Evolutionary conservation across 2,113 vertebrate genomes (phyloP).

Genomic region (Marmota monax): DNA sequence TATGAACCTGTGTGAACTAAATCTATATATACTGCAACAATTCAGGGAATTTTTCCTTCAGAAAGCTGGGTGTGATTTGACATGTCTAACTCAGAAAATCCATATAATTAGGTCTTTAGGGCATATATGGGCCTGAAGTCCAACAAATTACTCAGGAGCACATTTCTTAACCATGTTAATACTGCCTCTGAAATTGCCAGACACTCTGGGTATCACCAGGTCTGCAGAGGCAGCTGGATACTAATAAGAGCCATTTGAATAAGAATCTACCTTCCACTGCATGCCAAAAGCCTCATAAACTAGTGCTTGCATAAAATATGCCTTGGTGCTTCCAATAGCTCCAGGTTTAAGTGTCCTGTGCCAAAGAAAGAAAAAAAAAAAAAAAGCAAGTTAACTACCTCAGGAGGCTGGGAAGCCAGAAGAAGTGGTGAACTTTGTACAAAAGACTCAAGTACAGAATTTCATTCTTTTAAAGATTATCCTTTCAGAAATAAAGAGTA

Average conservation of each 20-base stretch:
- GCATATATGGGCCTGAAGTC: not conserved
- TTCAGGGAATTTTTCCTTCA: not conserved
- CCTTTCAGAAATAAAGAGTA: not conserved
- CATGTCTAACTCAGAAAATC: constrained; percentile 34
- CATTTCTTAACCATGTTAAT: constrained; percentile 55
- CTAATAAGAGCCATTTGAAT: constrained; percentile 45
- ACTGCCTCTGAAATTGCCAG: not conserved
- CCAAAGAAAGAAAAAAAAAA: not conserved
- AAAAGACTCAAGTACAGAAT: constrained; percentile 9
- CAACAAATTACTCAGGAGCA: constrained; percentile 49
- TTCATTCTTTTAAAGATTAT: constrained; percentile 33
- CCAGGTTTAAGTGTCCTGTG: constrained; percentile 27
- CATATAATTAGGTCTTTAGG: constrained; percentile 46
- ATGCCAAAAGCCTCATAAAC: constrained; percentile 40
- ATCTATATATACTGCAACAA: not conserved
- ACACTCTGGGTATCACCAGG: constrained; percentile 15
- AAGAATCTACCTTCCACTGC: not conserved
- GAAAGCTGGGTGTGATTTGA: not conserved
- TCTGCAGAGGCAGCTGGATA: constrained; percentile 18
- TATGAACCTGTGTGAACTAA: constrained; percentile 14
- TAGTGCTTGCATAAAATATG: constrained; percentile 49
- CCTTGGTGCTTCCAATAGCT: constrained; percentile 30
- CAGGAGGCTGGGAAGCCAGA: not conserved
- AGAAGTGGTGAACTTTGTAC: not conserved
- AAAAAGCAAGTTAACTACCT: constrained; percentile 2